Evolutionary conservation across 2,888 invertebrate species (phyloP).

Genomic region (Drepanosiphum platanoidis): DNA sequence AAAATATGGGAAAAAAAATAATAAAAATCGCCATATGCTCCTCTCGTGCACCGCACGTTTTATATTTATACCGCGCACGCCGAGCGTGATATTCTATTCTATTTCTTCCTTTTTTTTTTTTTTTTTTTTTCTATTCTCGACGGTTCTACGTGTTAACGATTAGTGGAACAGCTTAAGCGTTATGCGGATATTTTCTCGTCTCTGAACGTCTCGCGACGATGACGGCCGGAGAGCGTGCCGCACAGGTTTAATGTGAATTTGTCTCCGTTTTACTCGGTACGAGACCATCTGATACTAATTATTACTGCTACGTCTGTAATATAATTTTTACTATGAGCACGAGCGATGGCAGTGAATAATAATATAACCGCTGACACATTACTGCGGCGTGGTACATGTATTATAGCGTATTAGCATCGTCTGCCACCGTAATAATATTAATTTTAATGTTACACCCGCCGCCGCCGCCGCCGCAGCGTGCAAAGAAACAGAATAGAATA

Average conservation of each 20-base stretch:
- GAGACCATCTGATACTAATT: constrained; percentile 38
- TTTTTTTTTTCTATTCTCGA: too few species aligned
- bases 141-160: too few species aligned
- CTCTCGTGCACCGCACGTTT: too few species aligned
- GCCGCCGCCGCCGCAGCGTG: neutral
- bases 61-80: too few species aligned
- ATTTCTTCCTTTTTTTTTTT: too few species aligned
- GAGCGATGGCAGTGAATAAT: constrained; percentile 57
- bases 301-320: constrained; percentile 52
- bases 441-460: constrained; percentile 11
- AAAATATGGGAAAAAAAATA: neutral
- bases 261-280: constrained; percentile 10
- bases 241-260: neutral
- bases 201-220: too few species aligned
- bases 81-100: too few species aligned
- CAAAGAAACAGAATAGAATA: neutral
- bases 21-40: neutral
- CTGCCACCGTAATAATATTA: constrained; percentile 44
- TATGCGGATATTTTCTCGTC: too few species aligned
- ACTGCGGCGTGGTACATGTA: constrained; percentile 17
- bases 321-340: constrained; percentile 50
- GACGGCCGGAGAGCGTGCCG: too few species aligned
- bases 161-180: too few species aligned
- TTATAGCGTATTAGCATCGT: constrained; percentile 40
- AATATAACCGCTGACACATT: constrained; percentile 39